A percentile compares a stretch with the other conserved stretches of the same genome.
Conservation (phyloP, 2,888 invertebrate genomes). For the Callyntrura sp. region DNA sequence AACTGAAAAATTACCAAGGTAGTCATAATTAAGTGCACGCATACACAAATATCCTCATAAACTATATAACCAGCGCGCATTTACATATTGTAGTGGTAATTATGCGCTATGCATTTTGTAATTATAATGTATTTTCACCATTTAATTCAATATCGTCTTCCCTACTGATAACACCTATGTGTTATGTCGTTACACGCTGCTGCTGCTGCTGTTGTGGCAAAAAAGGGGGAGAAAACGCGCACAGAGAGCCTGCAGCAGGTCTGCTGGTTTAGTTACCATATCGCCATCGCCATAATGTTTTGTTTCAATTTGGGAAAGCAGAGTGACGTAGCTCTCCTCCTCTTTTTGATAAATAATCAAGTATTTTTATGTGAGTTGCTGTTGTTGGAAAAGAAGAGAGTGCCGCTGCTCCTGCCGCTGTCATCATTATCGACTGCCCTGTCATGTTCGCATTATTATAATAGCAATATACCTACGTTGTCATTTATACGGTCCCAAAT, state of each 20-base stretch:
- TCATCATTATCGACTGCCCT: constrained; percentile 17
- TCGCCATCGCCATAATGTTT: background rate
- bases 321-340: no score
- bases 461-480: no score
- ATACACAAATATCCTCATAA: background rate
- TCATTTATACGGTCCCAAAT: no score
- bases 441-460: no score
- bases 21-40: background rate
- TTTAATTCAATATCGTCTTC: constrained; percentile 7
- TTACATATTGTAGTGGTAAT: background rate
- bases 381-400: no score
- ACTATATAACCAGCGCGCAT: background rate
- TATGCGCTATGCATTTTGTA: constrained; percentile 3
- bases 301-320: background rate
- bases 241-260: background rate
- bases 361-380: background rate
- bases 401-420: background rate
- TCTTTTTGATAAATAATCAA: background rate
- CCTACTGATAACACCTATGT: no score
- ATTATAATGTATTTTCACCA: background rate
- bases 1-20: no score
- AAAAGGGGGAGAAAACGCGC: no score
- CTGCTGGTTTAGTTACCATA: no score
- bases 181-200: no score
- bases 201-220: no score